Conservation (phyloP, 2,888 invertebrate genomes). For the Melanophora roralis region DNA sequence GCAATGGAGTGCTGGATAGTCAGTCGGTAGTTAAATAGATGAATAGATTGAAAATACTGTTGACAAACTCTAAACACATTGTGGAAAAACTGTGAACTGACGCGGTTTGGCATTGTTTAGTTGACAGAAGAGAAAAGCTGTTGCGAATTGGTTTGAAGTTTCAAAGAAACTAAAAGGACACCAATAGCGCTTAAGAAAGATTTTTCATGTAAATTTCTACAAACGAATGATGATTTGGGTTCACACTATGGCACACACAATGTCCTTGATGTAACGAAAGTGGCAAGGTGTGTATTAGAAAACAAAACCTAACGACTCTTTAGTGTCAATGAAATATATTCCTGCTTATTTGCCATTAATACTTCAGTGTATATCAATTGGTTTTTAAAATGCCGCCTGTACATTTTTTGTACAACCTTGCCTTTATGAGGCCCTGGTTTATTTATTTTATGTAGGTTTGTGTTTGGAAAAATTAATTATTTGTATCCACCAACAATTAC, state of each 20-base stretch:
- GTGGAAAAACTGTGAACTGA: conserved; percentile 43
- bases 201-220: conserved; percentile 30
- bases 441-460: not conserved
- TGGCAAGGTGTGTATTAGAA: not conserved
- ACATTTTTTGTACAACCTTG: too few species aligned
- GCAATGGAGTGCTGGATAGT: not conserved
- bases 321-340: conserved; percentile 12
- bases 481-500: conserved; percentile 15
- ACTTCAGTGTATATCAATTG: not conserved
- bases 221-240: conserved; percentile 9
- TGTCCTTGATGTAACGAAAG: not conserved
- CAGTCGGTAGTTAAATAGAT: conserved; percentile 19
- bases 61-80: conserved; percentile 59
- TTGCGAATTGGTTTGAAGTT: not conserved
- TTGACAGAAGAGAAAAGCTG: conserved; percentile 17
- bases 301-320: not conserved
- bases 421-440: not conserved
- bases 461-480: conserved; percentile 25
- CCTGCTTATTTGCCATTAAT: not conserved
- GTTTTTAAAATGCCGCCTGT: too few species aligned
- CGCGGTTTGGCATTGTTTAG: not conserved
- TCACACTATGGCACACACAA: not conserved
- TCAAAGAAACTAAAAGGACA: not conserved
- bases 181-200: conserved; percentile 7
- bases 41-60: conserved; percentile 43